Evolutionary conservation across 1,140 invertebrate genomes (phyloP), one percentile per base, ranked within the genome.

Genomic region (Polypedilum pembai): DNA sequence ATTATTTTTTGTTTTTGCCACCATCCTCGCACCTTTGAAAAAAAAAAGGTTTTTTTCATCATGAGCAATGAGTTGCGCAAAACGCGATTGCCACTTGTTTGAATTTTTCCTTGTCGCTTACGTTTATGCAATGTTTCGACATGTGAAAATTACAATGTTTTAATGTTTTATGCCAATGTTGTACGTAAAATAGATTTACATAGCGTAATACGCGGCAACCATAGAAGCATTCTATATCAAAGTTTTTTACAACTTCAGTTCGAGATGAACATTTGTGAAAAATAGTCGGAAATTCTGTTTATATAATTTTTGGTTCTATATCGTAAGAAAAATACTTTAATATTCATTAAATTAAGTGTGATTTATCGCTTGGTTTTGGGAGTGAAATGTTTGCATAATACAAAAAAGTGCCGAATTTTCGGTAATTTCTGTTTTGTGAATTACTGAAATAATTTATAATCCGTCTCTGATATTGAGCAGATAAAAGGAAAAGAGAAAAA

Each of bases 241-340:
- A 56, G 12, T 56, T 56, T 56, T 56, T 56, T 56, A 12, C 41
- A 56, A 56, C 45, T 56, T 56, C 12, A 56, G 45, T 56, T 56
- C 45, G 45, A 56, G 45, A 56, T 56, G 45, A 56, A 56, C 45
- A n/a, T 56, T 56, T 15, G 45, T 56, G 45, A 12, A 12, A 56
- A 56, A 56, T 56, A 56, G 45, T 56, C 45, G 45, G 24, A 56
- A n/a, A 56, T 56, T 56, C 45, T n/a, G 45, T 56, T 56, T 56
- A 56, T 56, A 56, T 56, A 56, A 56, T 56, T 56, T 56, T 56
- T 56, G 45, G 45, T 56, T 56, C 45, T 56, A 56, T 56, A 56
- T 56, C 45, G 45, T 56, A 56, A 56, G 45, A 56, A 45, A 56
- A 12, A 56, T 56, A 56, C 12, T 56, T 56, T 56, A 12, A 12